Percentiles rank a stretch among this genome's conserved stretches.
Conservation (phyloP, 1,140 invertebrate species). For the Diplogasteroides magnus region DNA sequence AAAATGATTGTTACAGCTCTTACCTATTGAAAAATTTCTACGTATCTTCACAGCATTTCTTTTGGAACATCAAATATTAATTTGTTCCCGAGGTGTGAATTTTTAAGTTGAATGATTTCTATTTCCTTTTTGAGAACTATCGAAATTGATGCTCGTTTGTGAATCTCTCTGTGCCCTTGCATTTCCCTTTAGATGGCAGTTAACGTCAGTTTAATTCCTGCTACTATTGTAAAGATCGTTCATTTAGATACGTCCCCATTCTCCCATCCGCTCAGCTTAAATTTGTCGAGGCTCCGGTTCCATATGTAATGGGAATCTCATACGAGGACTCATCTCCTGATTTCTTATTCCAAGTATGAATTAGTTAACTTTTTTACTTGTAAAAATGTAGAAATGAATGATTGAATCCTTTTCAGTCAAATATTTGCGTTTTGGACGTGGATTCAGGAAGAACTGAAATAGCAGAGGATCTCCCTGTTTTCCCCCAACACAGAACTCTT, state of each 20-base stretch:
- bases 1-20: slow-evolving; percentile 67
- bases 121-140: slow-evolving; percentile 6
- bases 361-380: neutral
- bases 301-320: slow-evolving; percentile 87
- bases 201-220: too few relatives aligned
- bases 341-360: slow-evolving; percentile 63
- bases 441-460: slow-evolving; percentile 83
- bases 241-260: slow-evolving; percentile 98
- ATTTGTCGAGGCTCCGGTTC: slow-evolving; percentile 96
- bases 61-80: slow-evolving; percentile 89
- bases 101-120: slow-evolving; percentile 3
- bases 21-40: slow-evolving; percentile 75
- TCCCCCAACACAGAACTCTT: slow-evolving; percentile 82
- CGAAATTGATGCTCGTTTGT: slow-evolving; percentile 86
- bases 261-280: slow-evolving; percentile 86
- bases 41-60: slow-evolving; percentile 90
- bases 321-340: slow-evolving; percentile 60
- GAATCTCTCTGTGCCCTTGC: slow-evolving; percentile 83
- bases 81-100: slow-evolving; percentile 76
- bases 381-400: too few relatives aligned
- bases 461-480: slow-evolving; percentile 86
- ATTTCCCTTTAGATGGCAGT: slow-evolving; percentile 92
- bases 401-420: slow-evolving; percentile 66
- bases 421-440: slow-evolving; percentile 90
- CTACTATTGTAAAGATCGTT: too few relatives aligned